Evolutionary conservation across 2,888 invertebrate species (phyloP).

Genomic region (Drosophila borborema): DNA sequence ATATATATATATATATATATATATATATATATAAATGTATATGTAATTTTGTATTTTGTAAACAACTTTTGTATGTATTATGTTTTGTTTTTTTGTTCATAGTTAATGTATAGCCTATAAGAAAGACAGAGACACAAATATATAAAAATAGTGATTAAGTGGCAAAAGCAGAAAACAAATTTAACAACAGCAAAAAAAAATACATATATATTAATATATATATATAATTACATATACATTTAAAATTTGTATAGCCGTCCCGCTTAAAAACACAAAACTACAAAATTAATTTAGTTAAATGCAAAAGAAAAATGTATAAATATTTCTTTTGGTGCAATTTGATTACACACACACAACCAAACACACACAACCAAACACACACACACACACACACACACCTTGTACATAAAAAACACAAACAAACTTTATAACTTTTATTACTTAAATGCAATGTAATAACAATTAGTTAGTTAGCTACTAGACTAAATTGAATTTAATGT

Average conservation of each 20-base stretch:
- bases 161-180: constrained; percentile 35
- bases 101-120: constrained; percentile 38
- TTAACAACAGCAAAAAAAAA: constrained; percentile 15
- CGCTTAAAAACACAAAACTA: constrained; percentile 21
- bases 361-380: constrained; percentile 8
- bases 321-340: constrained; percentile 50
- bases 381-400: constrained; percentile 31
- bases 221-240: constrained; percentile 23
- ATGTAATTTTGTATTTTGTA: constrained; percentile 23
- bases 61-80: constrained; percentile 25
- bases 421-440: constrained; percentile 70
- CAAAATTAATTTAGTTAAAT: constrained; percentile 43
- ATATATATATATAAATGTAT: constrained; percentile 14
- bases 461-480: constrained; percentile 62
- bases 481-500: constrained; percentile 57
- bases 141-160: constrained; percentile 47
- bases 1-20: constrained; percentile 17
- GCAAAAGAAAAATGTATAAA: constrained; percentile 4
- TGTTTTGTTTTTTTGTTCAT: constrained; percentile 54
- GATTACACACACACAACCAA: constrained; percentile 38
- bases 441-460: constrained; percentile 67
- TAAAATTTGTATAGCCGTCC: constrained; percentile 52
- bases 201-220: constrained; percentile 15
- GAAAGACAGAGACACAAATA: constrained; percentile 11
- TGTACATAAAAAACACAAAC: constrained; percentile 59